Evolutionary conservation across 2,113 vertebrate genomes (phyloP).

Genomic region (Nycticebus coucang): DNA sequence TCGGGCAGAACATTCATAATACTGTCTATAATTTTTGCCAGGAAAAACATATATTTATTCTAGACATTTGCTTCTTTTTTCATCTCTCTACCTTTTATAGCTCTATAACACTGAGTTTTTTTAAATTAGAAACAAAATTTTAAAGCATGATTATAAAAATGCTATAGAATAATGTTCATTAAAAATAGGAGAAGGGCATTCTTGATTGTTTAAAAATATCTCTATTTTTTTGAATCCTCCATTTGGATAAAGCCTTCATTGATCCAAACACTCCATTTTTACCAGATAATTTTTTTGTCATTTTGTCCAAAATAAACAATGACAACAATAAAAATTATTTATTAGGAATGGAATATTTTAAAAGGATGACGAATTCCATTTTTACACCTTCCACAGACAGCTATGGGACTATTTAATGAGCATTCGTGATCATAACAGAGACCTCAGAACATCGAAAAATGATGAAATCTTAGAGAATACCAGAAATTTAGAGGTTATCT

Average conservation of each 20-base stretch:
- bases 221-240: neutral
- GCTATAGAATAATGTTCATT: slow-evolving; percentile 44
- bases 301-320: slow-evolving; percentile 45
- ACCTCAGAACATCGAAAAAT: neutral
- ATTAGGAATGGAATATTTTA: neutral
- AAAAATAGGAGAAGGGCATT: slow-evolving; percentile 12
- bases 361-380: slow-evolving; percentile 14
- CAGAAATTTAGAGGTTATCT: neutral
- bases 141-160: slow-evolving; percentile 47
- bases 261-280: slow-evolving; percentile 33
- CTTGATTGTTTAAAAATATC: neutral
- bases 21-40: slow-evolving; percentile 74
- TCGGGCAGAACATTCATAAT: slow-evolving; percentile 76
- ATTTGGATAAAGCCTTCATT: slow-evolving; percentile 3
- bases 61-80: slow-evolving; percentile 64
- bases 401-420: neutral
- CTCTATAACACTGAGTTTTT: slow-evolving; percentile 15
- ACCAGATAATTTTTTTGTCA: neutral
- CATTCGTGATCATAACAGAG: neutral
- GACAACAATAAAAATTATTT: slow-evolving; percentile 30
- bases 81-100: slow-evolving; percentile 41
- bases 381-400: neutral
- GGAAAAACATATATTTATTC: slow-evolving; percentile 69
- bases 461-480: slow-evolving; percentile 12
- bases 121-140: slow-evolving; percentile 44